A percentile compares a stretch with the other conserved stretches of the same genome.
Conservation (phyloP, 2,888 invertebrate genomes). For the Apamea sordens region DNA sequence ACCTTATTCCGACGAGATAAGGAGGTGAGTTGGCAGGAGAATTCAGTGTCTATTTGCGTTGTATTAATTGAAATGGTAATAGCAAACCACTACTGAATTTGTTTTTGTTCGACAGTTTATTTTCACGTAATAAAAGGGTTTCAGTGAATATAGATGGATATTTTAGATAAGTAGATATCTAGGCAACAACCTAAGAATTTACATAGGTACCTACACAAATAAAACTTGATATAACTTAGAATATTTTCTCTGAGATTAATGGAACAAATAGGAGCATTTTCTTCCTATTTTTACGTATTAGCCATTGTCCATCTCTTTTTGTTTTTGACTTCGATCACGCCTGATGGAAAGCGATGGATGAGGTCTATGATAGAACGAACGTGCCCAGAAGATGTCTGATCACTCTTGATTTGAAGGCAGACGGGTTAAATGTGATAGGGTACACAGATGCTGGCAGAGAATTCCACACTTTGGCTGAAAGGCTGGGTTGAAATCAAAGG, state of each 20-base stretch:
- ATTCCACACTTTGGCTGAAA: background rate
- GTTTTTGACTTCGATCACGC: background rate
- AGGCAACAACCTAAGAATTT: background rate
- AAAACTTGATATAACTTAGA: background rate
- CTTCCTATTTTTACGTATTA: background rate
- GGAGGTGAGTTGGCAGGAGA: constrained; percentile 9
- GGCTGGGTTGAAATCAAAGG: background rate
- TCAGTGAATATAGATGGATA: background rate
- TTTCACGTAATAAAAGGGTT: constrained; percentile 27
- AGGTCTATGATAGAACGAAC: background rate
- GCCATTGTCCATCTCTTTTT: too few relatives aligned
- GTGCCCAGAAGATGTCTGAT: background rate
- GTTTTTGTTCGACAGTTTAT: constrained; percentile 35
- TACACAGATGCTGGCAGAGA: too few relatives aligned
- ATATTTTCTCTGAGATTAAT: background rate
- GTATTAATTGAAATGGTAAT: constrained; percentile 60
- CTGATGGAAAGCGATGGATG: background rate
- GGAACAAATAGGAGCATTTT: background rate
- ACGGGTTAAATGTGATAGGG: too few relatives aligned
- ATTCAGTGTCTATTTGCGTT: constrained; percentile 33
- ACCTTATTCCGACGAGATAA: constrained; percentile 55
- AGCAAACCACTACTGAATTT: constrained; percentile 51
- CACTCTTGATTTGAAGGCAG: background rate
- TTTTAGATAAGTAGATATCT: background rate
- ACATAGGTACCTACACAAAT: background rate